Percentiles rank a stretch among this genome's conserved stretches.
These are phyloP conservation scores for Morpho achilles DNA, from an alignment of 2,888 invertebrate species.

Conservation along the genomic window DNA sequence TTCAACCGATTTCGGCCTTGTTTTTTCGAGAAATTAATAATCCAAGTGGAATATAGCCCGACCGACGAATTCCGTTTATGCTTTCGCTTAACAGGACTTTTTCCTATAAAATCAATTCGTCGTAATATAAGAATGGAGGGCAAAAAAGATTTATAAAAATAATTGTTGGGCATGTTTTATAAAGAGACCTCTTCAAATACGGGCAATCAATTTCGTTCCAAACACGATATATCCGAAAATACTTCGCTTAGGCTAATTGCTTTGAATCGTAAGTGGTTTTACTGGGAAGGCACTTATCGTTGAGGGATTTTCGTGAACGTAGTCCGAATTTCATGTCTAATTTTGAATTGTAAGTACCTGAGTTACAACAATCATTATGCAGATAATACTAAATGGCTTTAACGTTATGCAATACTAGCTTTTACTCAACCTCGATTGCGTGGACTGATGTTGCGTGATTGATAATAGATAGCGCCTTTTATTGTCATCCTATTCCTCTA, in stretches of 20 bases:
- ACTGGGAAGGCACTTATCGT: constrained; percentile 13
- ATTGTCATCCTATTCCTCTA: no score
- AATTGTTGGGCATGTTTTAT: constrained; percentile 11
- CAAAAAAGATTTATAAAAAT: constrained; percentile 4
- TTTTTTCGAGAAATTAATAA: constrained; percentile 14
- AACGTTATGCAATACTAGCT: no score
- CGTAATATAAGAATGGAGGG: not conserved
- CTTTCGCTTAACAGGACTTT: no score
- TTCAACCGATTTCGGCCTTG: constrained; percentile 13
- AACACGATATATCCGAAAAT: constrained; percentile 13
- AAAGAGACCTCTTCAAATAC: constrained; percentile 11
- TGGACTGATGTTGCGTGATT: no score
- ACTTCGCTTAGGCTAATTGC: constrained; percentile 14
- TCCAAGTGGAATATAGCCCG: not conserved
- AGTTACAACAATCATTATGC: no score
- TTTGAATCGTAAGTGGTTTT: constrained; percentile 17
- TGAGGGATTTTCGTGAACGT: constrained; percentile 16
- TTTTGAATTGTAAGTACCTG: constrained; percentile 6
- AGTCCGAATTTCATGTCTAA: constrained; percentile 16
- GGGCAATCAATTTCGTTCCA: constrained; percentile 10
- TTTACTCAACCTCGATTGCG: no score
- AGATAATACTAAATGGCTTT: no score
- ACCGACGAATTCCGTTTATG: constrained; percentile 5
- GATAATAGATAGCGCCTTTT: no score
- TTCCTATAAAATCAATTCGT: constrained; percentile 2